Evolutionary conservation across 2,113 vertebrate genomes (phyloP).

Genomic region (Garra rufa): DNA sequence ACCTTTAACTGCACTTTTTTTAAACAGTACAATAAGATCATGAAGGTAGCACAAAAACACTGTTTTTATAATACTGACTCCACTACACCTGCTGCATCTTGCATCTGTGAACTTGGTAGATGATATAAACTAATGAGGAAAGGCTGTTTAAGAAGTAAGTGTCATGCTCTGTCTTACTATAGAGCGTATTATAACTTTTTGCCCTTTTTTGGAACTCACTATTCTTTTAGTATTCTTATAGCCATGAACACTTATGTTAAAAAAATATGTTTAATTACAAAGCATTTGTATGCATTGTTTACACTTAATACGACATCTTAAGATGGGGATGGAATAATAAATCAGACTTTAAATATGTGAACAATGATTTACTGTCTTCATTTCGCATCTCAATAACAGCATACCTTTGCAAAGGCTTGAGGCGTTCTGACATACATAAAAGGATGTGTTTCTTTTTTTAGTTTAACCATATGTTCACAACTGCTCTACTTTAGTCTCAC

Average conservation of each 20-base stretch:
- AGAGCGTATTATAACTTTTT: neutral
- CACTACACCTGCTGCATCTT: neutral
- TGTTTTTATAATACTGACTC: neutral
- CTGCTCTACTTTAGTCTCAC: too few species aligned
- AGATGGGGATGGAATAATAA: neutral
- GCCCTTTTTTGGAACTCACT: neutral
- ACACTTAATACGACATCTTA: neutral
- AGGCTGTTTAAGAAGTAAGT: neutral
- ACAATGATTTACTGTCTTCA: neutral
- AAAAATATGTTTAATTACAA: neutral
- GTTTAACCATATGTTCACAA: neutral
- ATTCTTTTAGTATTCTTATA: neutral
- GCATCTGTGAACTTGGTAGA: neutral
- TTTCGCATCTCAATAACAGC: neutral
- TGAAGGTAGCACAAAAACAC: neutral
- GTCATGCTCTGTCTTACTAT: neutral
- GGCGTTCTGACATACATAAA: neutral
- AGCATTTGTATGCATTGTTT: neutral
- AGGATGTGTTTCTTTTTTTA: neutral
- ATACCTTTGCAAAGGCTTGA: neutral
- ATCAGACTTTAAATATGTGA: constrained; percentile 8
- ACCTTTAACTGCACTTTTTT: neutral
- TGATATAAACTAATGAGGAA: neutral
- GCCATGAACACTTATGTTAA: neutral
- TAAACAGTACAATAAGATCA: neutral